Evolutionary conservation across 2,888 invertebrate species (phyloP).

Genomic region (Nomada fabriciana): DNA sequence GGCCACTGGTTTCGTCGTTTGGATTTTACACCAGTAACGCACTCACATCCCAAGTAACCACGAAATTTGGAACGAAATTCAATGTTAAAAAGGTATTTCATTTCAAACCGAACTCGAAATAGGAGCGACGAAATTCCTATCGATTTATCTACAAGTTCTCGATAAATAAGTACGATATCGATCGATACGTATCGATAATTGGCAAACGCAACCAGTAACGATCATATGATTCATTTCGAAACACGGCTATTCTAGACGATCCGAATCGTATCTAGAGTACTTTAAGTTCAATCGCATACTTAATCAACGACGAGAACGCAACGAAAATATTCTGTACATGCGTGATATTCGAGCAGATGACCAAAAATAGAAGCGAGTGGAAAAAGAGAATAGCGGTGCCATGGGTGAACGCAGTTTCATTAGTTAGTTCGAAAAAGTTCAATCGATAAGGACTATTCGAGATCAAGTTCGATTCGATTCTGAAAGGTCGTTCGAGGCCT

Average conservation of each 20-base stretch:
- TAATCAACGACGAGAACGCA: background rate
- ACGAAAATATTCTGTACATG: background rate
- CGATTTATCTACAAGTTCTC: background rate
- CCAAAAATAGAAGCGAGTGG: background rate
- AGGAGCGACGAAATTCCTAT: background rate
- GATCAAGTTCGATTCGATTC: constrained; percentile 43
- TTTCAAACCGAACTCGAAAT: background rate
- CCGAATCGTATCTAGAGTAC: background rate
- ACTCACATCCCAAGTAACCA: background rate
- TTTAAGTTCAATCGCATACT: background rate
- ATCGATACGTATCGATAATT: constrained; percentile 35
- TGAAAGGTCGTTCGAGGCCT: constrained; percentile 36
- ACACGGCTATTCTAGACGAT: constrained; percentile 8
- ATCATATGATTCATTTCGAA: constrained; percentile 17
- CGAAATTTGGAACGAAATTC: background rate
- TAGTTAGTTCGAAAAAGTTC: constrained; percentile 1
- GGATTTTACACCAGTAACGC: background rate
- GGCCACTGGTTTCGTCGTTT: too few species aligned
- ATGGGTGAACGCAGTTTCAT: background rate
- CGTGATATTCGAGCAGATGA: constrained; percentile 27
- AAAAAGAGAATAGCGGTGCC: background rate
- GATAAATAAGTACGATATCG: background rate
- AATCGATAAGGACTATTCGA: constrained; percentile 48
- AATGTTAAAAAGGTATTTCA: background rate
- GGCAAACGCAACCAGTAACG: background rate